phyloP scores from a whole-genome alignment of 2,113 vertebrate genomes.

The Leucosticte australis region DNA sequence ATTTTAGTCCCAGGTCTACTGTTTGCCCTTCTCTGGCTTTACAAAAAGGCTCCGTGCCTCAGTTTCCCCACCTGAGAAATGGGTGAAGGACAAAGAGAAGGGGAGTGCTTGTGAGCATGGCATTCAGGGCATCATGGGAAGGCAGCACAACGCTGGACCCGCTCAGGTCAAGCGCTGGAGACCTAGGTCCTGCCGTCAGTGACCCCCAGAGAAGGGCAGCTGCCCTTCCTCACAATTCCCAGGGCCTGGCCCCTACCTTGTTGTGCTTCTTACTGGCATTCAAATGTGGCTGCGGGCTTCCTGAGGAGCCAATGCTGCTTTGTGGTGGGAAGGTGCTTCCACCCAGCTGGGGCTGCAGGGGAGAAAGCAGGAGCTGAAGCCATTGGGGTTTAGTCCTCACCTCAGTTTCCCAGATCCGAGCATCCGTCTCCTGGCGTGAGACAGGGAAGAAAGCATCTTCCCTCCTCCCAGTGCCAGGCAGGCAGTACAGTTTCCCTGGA shows the following conservation, averaged over 20 bases:
- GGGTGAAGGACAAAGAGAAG: not conserved
- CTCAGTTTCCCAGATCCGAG: accelerated
- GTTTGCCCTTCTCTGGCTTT: not conserved
- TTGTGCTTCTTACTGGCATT: constrained; percentile 55
- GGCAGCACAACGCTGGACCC: not conserved
- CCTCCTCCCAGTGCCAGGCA: not conserved
- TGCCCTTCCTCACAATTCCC: not conserved
- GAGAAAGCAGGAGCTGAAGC: constrained; percentile 36
- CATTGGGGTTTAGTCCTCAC: not conserved
- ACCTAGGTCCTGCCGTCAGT: not conserved
- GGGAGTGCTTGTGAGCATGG: not conserved
- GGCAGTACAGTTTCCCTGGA: not conserved
- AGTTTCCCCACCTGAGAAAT: not conserved
- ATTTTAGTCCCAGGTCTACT: not conserved
- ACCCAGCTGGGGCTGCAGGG: constrained; percentile 40
- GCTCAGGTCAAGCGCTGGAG: not conserved
- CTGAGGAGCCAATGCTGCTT: not conserved
- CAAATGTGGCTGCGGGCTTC: constrained; percentile 1
- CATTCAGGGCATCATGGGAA: not conserved
- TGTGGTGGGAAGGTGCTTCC: not conserved
- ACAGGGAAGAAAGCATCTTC: not conserved
- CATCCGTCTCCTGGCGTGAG: accelerated
- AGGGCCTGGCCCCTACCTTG: constrained; percentile 3
- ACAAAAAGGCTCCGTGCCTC: not conserved
- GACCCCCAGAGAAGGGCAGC: not conserved